phyloP scores from a whole-genome alignment of 1,140 invertebrate species.

The Drosophila murphyi region DNA sequence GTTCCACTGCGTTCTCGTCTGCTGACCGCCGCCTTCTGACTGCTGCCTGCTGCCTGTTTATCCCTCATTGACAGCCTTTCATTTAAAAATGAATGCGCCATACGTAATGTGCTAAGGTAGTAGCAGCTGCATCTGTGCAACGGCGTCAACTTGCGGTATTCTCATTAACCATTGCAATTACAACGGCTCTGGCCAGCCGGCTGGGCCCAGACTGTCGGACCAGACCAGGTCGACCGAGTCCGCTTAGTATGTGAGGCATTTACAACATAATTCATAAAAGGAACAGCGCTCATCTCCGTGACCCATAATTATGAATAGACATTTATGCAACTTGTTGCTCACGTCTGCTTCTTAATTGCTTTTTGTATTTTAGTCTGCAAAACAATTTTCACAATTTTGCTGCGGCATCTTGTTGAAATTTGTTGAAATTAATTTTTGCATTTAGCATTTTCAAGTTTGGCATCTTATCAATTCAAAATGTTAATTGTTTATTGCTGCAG shows the following conservation, averaged over 20 bases:
- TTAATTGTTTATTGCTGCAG: conserved; percentile 54
- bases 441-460: conserved; percentile 50
- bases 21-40: too few species aligned
- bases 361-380: conserved; percentile 67
- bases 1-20: conserved; percentile 27
- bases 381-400: conserved; percentile 63
- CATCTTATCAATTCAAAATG: conserved; percentile 48
- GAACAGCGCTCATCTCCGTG: conserved; percentile 10
- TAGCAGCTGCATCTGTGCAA: conserved; percentile 21
- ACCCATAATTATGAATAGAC: conserved; percentile 69
- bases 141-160: conserved; percentile 66
- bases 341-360: conserved; percentile 74
- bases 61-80: conserved; percentile 59
- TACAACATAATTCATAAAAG: conserved; percentile 77
- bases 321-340: conserved; percentile 60
- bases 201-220: conserved; percentile 3
- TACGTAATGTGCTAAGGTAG: not conserved
- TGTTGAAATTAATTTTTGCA: conserved; percentile 75
- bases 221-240: conserved; percentile 1
- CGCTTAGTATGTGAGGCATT: conserved; percentile 67
- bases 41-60: not conserved
- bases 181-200: conserved; percentile 39
- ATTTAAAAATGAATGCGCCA: conserved; percentile 77
- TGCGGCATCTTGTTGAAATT: conserved; percentile 51
- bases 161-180: conserved; percentile 79